phyloP scores from a whole-genome alignment of 2,797 vertebrate genomes.

The Semotilus atromaculatus region DNA sequence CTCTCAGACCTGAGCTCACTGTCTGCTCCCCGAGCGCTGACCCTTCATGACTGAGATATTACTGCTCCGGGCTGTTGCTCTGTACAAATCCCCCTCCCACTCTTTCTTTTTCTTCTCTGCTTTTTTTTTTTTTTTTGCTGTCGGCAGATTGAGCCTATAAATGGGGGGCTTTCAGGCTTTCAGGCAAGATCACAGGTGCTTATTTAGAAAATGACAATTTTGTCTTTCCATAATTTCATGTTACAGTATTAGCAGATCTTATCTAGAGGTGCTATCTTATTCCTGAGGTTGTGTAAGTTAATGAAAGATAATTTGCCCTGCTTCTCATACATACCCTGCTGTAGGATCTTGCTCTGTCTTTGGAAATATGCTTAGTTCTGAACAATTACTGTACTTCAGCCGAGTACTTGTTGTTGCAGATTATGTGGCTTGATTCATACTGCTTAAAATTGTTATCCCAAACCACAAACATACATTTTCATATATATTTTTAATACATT shows the following conservation, averaged over 20 bases:
- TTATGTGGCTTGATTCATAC: not conserved
- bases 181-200: conserved; percentile 84
- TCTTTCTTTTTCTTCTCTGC: conserved; percentile 62
- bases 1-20: conserved; percentile 71
- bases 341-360: conserved; percentile 60
- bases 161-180: conserved; percentile 81
- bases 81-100: conserved; percentile 69
- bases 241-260: conserved; percentile 85
- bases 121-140: conserved; percentile 47
- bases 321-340: conserved; percentile 42
- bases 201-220: conserved; percentile 87
- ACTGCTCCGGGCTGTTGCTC: conserved; percentile 68
- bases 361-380: conserved; percentile 64
- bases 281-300: conserved; percentile 83
- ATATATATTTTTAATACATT: not conserved
- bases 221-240: conserved; percentile 85
- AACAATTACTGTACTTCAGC: not conserved
- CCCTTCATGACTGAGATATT: conserved; percentile 71
- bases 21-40: conserved; percentile 67
- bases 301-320: conserved; percentile 82
- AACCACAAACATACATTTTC: not conserved
- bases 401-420: not conserved
- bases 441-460: not conserved
- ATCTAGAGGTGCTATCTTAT: conserved; percentile 81
- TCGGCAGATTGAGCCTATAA: conserved; percentile 74